Evolutionary conservation across 1,140 invertebrate genomes (phyloP).

Genomic region (Pygmarrhopalites habei): DNA sequence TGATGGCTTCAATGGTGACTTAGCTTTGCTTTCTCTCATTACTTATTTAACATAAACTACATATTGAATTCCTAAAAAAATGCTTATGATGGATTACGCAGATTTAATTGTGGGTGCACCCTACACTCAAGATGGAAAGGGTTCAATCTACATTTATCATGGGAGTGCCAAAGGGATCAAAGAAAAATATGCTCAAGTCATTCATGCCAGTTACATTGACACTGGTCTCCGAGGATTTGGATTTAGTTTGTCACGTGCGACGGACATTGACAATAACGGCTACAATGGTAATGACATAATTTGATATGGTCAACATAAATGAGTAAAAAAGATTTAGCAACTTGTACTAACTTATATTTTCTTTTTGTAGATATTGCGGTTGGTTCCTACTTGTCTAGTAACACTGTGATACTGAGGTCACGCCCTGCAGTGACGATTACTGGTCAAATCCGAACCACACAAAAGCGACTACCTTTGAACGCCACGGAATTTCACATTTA

Average conservation of each 20-base stretch:
- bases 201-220: constrained; percentile 25
- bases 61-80: too few relatives aligned
- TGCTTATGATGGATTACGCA: too few relatives aligned
- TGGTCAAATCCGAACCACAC: background rate
- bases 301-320: too few relatives aligned
- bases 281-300: constrained; percentile 48
- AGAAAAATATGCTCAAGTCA: constrained; percentile 23
- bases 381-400: constrained; percentile 40
- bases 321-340: too few relatives aligned
- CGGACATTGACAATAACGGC: constrained; percentile 48
- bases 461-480: constrained; percentile 10
- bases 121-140: constrained; percentile 47
- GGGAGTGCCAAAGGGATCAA: constrained; percentile 41
- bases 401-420: constrained; percentile 38
- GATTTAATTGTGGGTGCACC: constrained; percentile 52
- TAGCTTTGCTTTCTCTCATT: background rate
- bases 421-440: constrained; percentile 32
- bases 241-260: constrained; percentile 43
- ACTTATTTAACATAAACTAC: too few relatives aligned
- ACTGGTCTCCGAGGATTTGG: constrained; percentile 42
- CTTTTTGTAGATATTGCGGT: constrained; percentile 41
- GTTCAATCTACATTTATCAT: constrained; percentile 52
- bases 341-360: too few relatives aligned
- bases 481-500: constrained; percentile 13
- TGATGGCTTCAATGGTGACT: constrained; percentile 47